Percentiles rank a stretch among this genome's conserved stretches.
phyloP scores from a whole-genome alignment of 1,140 invertebrate genomes.

The Panagrolaimus sp. region DNA sequence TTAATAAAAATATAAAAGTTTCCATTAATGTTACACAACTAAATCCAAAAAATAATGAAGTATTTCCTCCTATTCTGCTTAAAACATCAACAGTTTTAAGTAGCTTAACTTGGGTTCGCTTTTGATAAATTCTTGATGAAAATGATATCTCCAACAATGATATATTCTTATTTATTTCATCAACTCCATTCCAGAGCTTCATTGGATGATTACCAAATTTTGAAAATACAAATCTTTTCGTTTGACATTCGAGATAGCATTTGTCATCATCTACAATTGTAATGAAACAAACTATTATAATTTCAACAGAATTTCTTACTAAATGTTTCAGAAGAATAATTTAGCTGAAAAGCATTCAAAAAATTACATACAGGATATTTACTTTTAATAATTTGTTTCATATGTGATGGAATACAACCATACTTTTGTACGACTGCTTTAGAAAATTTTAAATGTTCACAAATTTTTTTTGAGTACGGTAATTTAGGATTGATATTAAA shows the following conservation, averaged over 20 bases:
- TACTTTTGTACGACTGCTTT: not conserved
- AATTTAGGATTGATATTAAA: not conserved
- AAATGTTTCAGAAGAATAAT: not conserved
- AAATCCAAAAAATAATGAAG: conserved; percentile 10
- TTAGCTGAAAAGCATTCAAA: not conserved
- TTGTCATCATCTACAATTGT: not conserved
- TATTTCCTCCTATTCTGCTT: not conserved
- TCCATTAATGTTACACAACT: conserved; percentile 2
- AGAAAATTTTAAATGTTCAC: not conserved
- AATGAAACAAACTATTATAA: not conserved
- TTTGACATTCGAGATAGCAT: not conserved
- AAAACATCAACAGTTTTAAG: conserved; percentile 1
- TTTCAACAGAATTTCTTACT: not conserved
- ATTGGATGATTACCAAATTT: not conserved
- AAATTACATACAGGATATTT: not conserved
- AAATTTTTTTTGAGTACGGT: not conserved
- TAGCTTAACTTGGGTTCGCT: not conserved
- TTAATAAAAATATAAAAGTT: conserved; percentile 9
- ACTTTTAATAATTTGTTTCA: not conserved
- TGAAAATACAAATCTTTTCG: not conserved
- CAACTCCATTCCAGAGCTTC: not conserved
- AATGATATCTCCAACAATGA: not conserved
- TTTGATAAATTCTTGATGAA: not conserved
- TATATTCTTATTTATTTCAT: not conserved
- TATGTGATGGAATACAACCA: not conserved